Evolutionary conservation across 2,797 vertebrate genomes (phyloP), one percentile per base, ranked within the genome.

Genomic region (Rhynchonycteris naso): DNA sequence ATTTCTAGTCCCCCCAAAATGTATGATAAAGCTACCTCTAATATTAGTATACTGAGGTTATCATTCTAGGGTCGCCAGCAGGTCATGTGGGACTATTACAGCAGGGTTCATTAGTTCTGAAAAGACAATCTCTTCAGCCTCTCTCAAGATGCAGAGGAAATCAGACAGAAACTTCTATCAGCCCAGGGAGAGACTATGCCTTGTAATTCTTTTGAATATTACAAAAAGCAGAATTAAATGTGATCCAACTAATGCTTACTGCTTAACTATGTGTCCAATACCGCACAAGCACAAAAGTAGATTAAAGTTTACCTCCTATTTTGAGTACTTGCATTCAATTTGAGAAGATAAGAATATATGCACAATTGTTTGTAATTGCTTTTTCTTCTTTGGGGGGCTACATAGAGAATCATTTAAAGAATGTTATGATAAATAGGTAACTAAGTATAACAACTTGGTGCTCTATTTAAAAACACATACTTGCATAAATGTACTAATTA

Each of bases 381-480:
- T 81, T 92, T 3, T 63, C 52, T 92, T 95, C 66, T 74, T 52
- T 69, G n/a, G 12, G 4, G 71, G 3, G 2, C 15, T 69, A 28
- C 21, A 56, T 1, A 75, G 11, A 78, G 5, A 87, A 43, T 35
- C 0, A 5, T 93, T 80, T 65, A 90, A 84, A 95, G 24, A 9
- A 50, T 21, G 0, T 72, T 16, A 9, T 75, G 7, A 52, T 59
- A 61, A 75, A 75, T 43, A n/a, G 12, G 14, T 24, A 69, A 88
- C 11, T 61, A 85, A 75, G 71, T 75, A 72, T n/a, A 11, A 68
- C 3, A 5, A 56, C 1, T 1, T 52, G 5, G 15, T 56, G 38
- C 14, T 59, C 14, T 71, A 59, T 50, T 91, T 80, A 92, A 95
- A 83, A 15, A 33, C 11, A 58, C 14, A 83, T 80, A 93, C 78